These are phyloP conservation scores for Pangasius macronema DNA, from an alignment of 2,797 vertebrate genomes.

Conservation along the genomic window DNA sequence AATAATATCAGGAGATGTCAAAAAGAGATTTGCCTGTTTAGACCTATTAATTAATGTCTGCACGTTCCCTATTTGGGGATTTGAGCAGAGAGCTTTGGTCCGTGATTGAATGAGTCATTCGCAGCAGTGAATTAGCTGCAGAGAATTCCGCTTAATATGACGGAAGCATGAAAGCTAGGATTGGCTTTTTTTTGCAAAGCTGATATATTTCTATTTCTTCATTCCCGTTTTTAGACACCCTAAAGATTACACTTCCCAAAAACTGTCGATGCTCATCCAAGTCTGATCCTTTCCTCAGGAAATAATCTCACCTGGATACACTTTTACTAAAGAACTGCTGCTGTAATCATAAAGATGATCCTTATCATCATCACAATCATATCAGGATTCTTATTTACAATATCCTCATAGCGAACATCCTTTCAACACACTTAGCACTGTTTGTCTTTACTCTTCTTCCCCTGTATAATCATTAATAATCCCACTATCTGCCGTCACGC, in stretches of 20 bases:
- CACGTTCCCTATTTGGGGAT: background rate
- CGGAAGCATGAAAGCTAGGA: background rate
- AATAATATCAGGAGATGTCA: conserved; percentile 50
- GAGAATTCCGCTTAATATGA: background rate
- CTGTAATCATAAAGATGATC: background rate
- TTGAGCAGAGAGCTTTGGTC: conserved; percentile 36
- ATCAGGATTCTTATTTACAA: background rate
- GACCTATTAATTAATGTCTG: conserved; percentile 58
- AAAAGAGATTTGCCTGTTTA: conserved; percentile 60
- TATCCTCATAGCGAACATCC: background rate
- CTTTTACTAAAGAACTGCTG: background rate
- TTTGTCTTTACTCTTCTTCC: background rate
- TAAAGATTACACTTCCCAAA: too few relatives aligned
- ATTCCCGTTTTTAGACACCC: background rate
- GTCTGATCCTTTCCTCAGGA: background rate
- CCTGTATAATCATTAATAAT: background rate
- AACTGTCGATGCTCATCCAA: too few relatives aligned
- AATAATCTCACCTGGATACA: background rate
- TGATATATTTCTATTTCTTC: background rate
- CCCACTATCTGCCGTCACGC: background rate
- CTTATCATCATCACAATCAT: background rate
- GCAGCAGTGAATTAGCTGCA: background rate
- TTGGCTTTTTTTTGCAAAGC: background rate
- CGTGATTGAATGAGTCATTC: conserved; percentile 24
- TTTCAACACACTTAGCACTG: background rate